Conservation (phyloP, 2,113 vertebrate species). For the Sturnira hondurensis region DNA sequence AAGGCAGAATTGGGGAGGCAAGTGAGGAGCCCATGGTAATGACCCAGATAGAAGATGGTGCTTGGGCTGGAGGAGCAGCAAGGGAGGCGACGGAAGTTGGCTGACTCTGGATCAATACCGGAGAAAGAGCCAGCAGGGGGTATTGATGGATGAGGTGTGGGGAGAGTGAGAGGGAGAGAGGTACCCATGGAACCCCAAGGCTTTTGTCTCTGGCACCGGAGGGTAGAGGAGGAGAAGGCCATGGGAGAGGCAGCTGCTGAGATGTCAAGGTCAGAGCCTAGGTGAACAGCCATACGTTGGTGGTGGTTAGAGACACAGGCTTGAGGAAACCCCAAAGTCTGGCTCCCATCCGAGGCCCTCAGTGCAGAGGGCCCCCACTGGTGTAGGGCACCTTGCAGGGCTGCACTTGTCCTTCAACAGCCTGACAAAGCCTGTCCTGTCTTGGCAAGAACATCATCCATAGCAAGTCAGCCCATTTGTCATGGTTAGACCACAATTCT, state of each 20-base stretch:
- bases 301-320: neutral
- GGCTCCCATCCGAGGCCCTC: too few relatives aligned
- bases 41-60: neutral
- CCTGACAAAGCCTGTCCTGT: neutral
- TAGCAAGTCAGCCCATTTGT: neutral
- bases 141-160: too few relatives aligned
- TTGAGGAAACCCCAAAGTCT: neutral
- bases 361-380: accelerated
- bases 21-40: neutral
- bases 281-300: neutral
- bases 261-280: neutral
- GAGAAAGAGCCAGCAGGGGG: neutral
- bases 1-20: neutral
- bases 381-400: accelerated
- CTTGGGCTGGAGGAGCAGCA: accelerated
- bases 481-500: neutral
- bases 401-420: neutral
- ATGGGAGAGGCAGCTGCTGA: too few relatives aligned
- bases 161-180: neutral
- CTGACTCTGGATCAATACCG: neutral
- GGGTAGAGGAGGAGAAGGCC: neutral
- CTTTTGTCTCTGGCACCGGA: neutral
- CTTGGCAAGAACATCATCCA: neutral
- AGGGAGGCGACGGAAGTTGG: neutral
- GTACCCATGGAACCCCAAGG: neutral